Percentiles rank a stretch among this genome's conserved stretches.
phyloP scores from a whole-genome alignment of 2,113 vertebrate genomes.

The Neopipo cinnamomea region DNA sequence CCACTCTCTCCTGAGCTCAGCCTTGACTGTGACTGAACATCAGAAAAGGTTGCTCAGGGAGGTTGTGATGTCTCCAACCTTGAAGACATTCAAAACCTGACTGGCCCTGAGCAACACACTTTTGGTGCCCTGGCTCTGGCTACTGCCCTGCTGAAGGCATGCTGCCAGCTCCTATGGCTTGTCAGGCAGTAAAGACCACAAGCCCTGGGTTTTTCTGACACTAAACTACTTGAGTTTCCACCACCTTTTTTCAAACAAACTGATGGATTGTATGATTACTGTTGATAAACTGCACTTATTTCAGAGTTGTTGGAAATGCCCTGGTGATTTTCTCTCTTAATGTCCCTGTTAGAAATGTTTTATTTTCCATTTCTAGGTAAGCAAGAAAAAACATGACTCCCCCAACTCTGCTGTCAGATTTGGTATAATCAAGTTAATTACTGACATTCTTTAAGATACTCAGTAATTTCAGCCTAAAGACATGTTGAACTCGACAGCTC shows the following conservation, averaged over 20 bases:
- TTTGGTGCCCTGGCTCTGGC: accelerated
- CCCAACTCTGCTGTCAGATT: background rate
- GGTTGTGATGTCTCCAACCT: background rate
- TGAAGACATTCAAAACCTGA: background rate
- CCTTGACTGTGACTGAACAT: background rate
- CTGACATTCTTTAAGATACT: background rate
- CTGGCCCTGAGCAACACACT: accelerated
- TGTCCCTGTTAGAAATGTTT: background rate
- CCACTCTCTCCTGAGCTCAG: background rate
- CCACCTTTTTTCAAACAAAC: background rate
- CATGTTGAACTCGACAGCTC: background rate
- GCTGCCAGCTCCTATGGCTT: background rate
- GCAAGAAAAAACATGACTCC: background rate
- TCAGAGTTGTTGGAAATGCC: background rate
- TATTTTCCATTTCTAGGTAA: background rate
- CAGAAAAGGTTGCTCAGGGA: background rate
- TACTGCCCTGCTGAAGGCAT: background rate
- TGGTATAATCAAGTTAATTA: slow-evolving; percentile 7
- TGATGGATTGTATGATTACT: background rate
- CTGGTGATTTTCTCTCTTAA: background rate
- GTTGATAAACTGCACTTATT: background rate
- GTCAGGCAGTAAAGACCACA: background rate
- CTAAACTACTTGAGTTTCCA: background rate
- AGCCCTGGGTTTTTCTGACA: background rate
- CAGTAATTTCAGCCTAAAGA: slow-evolving; percentile 2